Percentiles rank a stretch among this genome's conserved stretches.
phyloP scores from a whole-genome alignment of 2,113 vertebrate species.

The Pan troglodytes region NHGRI_mPanTro3-v2.1_pri NC_072412.2:57792501-57793000 shows the following conservation, averaged over 20 bases:
- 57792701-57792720: not conserved
- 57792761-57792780: not conserved
- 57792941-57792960: not conserved
- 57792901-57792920: not conserved
- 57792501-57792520: not conserved
- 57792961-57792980: not conserved
- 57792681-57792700: not conserved
- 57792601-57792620: not conserved
- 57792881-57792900: not conserved
- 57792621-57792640: not conserved
- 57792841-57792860: not conserved
- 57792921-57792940: not conserved
- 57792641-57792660: not conserved
- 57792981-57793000: not conserved
- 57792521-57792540: not conserved
- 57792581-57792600: not conserved
- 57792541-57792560: not conserved
- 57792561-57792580: not conserved
- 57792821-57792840: not conserved
- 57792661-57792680: not conserved
- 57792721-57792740: not conserved
- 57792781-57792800: not conserved
- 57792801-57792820: not conserved
- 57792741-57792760: not conserved
- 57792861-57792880: fast-evolving